These are phyloP conservation scores for Gorsachius goisagi DNA, from an alignment of 2,113 vertebrate genomes.

Conservation along the genomic window DNA sequence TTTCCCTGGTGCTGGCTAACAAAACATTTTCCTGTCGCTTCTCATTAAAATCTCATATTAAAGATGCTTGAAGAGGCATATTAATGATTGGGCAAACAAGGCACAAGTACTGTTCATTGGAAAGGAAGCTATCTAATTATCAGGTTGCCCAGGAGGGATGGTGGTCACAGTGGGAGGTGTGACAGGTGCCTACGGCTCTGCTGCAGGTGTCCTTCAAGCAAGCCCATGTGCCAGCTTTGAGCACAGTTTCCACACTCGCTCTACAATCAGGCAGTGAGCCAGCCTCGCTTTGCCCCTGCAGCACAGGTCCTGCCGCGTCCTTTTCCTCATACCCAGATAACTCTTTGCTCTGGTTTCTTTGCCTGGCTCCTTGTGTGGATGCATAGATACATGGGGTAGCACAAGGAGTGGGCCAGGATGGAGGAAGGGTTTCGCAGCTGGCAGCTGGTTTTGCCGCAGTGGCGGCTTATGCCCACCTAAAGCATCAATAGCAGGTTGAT, in stretches of 20 bases:
- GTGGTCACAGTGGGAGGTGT: neutral
- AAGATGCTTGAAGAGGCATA: neutral
- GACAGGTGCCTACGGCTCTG: neutral
- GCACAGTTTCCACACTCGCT: accelerated
- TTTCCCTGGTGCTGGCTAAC: neutral
- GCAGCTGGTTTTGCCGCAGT: neutral
- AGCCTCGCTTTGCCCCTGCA: accelerated
- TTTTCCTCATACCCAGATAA: neutral
- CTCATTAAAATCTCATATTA: neutral
- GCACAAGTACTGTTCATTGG: neutral
- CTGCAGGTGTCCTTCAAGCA: neutral
- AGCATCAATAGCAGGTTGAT: neutral
- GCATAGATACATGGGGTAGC: neutral
- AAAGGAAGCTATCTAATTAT: neutral
- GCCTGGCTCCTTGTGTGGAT: neutral
- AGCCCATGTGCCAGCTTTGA: neutral
- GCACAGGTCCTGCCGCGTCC: neutral
- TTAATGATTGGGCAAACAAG: neutral
- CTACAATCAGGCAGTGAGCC: neutral
- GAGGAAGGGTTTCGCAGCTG: neutral
- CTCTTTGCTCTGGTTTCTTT: neutral
- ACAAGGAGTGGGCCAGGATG: accelerated
- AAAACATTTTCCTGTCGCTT: neutral
- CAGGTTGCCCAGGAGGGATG: accelerated
- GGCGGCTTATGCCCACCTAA: too few species aligned